These are phyloP conservation scores for Spilogale gracilis DNA, from an alignment of 2,113 vertebrate genomes.

Conservation along the genomic window DNA sequence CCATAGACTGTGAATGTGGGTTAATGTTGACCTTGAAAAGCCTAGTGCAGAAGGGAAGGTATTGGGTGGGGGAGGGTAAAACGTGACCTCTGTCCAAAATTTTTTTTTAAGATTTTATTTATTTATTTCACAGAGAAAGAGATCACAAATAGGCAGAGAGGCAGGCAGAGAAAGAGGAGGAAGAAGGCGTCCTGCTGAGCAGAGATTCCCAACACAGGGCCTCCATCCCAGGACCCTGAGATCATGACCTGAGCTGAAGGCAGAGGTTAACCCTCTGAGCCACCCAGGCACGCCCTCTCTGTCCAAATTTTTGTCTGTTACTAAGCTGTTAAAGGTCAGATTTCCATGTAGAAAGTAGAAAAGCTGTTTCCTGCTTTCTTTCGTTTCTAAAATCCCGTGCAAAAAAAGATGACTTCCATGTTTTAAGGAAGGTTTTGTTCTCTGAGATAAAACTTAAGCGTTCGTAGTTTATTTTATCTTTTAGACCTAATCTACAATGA, in stretches of 20 bases:
- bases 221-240: too few species aligned
- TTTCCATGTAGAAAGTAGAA: not conserved
- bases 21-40: not conserved
- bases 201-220: too few species aligned
- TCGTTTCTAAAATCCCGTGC: not conserved
- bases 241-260: too few species aligned
- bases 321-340: not conserved
- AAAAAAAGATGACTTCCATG: not conserved
- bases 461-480: not conserved
- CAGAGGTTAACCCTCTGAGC: too few species aligned
- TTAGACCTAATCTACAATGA: not conserved
- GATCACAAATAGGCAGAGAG: too few species aligned
- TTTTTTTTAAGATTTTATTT: not conserved
- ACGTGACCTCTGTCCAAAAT: not conserved
- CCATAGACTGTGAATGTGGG: not conserved
- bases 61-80: not conserved
- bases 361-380: not conserved
- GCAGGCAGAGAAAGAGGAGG: too few species aligned
- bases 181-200: too few species aligned
- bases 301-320: slow-evolving; percentile 20
- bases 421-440: slow-evolving; percentile 5
- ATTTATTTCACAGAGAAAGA: too few species aligned
- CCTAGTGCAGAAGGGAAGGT: not conserved
- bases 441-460: not conserved
- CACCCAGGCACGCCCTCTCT: not conserved